Evolutionary conservation across 2,797 vertebrate species (phyloP), one percentile per base, ranked within the genome.

Genomic region (Tolypeutes matacus): DNA sequence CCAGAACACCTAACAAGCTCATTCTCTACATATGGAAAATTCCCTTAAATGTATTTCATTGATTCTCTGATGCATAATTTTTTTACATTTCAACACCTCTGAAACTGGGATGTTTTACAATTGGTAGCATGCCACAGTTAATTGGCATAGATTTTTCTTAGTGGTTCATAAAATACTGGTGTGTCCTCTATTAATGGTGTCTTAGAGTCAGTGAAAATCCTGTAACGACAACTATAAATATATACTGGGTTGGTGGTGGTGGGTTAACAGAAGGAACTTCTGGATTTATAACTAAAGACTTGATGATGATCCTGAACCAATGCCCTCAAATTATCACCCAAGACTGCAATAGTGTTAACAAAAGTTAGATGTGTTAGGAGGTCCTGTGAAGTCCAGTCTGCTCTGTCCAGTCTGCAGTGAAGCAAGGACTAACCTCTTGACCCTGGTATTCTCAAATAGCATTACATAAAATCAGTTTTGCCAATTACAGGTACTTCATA

Each of bases 121-220:
- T 53, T 78, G 39, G 13, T 46, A 83, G 69, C n/a, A 88, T 23
- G 18, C 82, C 62, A 94, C 9, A 82, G 60, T 80, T 86, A 64
- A 51, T 10, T 77, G 76, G 83, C 17, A 64, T 46, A 75, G 10
- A 64, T 15, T 89, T 81, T 58, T 75, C 42, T 80, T 70, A 78
- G 27, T 73, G 65, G 81, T 86, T 73, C n/a, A 93, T 83, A 69
- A 73, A 84, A 21, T 95, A 86, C 86, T 60, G 34, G 7, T 72
- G 34, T 87, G 8, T 36, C 9, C 81, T 93, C n/a, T 89, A 8
- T 36, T 46, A 65, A 49, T 51, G 2, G 23, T 67, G 46, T 77
- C 51, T 83, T 78, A 75, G 27, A 64, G 21, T 90, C 14, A 86
- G 0, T 42, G 49, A 95, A 78, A 67, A 49, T 89, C 49, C 64